Percentiles rank a stretch among this genome's conserved stretches.
Evolutionary conservation across 2,113 vertebrate species (phyloP).

Genomic region (Gymnorhina tibicen): DNA sequence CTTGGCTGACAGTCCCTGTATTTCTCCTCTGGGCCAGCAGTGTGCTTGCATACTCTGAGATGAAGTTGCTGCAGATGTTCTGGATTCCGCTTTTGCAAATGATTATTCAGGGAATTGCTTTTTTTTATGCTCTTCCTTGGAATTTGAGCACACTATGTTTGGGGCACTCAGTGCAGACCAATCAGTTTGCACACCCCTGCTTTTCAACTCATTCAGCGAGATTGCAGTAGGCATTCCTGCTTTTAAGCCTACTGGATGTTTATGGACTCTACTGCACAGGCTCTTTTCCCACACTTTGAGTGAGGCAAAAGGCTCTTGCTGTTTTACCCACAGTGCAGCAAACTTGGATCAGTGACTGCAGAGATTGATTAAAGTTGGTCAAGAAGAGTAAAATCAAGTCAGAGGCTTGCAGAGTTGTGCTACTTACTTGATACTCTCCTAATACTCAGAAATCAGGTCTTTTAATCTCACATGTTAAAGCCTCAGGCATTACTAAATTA

Average conservation of each 20-base stretch:
- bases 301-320: background rate
- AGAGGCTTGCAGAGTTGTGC: background rate
- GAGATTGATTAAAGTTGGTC: background rate
- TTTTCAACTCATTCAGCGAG: background rate
- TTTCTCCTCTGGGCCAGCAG: background rate
- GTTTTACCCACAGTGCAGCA: background rate
- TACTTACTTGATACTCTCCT: background rate
- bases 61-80: background rate
- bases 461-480: background rate
- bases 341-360: background rate
- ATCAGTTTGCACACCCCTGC: background rate
- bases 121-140: rapidly evolving
- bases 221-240: background rate
- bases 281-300: background rate
- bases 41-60: background rate
- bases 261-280: background rate
- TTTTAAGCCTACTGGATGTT: background rate
- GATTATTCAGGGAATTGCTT: background rate
- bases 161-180: background rate
- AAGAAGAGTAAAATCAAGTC: background rate
- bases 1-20: background rate
- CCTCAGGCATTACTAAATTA: background rate
- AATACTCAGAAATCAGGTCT: background rate
- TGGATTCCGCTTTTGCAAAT: background rate
- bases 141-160: background rate